Evolutionary conservation across 2,888 invertebrate genomes (phyloP).

Genomic region (Chesias legatella): DNA sequence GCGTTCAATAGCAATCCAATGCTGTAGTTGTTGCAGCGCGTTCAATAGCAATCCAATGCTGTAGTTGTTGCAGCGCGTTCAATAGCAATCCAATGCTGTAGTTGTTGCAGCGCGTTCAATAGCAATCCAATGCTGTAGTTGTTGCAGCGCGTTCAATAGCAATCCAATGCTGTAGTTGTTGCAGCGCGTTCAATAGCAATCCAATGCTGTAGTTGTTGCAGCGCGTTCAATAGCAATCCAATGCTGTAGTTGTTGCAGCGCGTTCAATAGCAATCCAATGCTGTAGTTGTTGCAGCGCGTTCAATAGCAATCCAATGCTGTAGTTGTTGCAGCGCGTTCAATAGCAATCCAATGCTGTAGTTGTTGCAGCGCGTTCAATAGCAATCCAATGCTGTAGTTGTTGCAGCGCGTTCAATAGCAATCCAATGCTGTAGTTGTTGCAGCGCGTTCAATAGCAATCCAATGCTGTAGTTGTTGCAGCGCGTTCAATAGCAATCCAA

Average conservation of each 20-base stretch:
- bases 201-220: slow-evolving; percentile 14
- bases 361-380: slow-evolving; percentile 13
- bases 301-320: slow-evolving; percentile 11
- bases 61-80: no score
- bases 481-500: slow-evolving; percentile 15
- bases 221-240: slow-evolving; percentile 7
- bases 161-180: no score
- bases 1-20: slow-evolving; percentile 9
- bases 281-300: no score
- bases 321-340: slow-evolving; percentile 11
- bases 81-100: slow-evolving; percentile 13
- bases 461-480: slow-evolving; percentile 15
- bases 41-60: no score
- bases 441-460: slow-evolving; percentile 6
- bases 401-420: no score
- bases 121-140: slow-evolving; percentile 14
- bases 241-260: slow-evolving; percentile 15
- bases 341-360: slow-evolving; percentile 14
- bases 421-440: slow-evolving; percentile 14
- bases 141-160: slow-evolving; percentile 14
- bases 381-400: no score
- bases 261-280: slow-evolving; percentile 15
- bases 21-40: slow-evolving; percentile 14
- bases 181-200: slow-evolving; percentile 8
- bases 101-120: slow-evolving; percentile 10